These are phyloP conservation scores for Cynocephalus volans DNA, from an alignment of 2,113 vertebrate species.

Conservation along the genomic window DNA sequence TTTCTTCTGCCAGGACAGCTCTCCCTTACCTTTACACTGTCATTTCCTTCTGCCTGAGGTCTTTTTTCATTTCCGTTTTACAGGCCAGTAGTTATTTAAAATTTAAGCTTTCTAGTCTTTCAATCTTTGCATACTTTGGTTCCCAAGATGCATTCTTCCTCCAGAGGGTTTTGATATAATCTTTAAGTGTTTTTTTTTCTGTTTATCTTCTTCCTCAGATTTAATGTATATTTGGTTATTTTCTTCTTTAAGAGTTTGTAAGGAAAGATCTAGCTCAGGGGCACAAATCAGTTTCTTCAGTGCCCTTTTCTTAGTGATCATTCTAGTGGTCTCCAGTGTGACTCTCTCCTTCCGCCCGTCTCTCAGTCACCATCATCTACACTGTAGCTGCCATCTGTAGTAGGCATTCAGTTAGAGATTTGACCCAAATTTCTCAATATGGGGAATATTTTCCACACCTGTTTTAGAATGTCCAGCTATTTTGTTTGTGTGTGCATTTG, in stretches of 20 bases:
- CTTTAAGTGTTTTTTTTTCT: not conserved
- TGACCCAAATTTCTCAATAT: not conserved
- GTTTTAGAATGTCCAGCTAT: not conserved
- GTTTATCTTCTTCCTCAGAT: not conserved
- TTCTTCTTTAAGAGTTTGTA: conserved; percentile 21
- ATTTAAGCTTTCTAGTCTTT: not conserved
- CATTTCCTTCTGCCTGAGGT: not conserved
- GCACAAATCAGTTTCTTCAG: not conserved
- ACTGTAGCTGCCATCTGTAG: not conserved
- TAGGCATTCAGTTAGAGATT: not conserved
- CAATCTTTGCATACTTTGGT: not conserved
- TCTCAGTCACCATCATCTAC: not conserved
- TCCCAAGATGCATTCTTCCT: not conserved
- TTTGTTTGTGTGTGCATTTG: not conserved
- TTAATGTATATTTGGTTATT: not conserved
- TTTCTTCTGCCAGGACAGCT: not conserved
- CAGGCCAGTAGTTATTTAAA: not conserved
- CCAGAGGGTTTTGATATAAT: not conserved
- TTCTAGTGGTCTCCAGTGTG: not conserved
- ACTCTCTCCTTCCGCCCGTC: not conserved
- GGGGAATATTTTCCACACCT: not conserved
- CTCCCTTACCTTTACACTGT: not conserved
- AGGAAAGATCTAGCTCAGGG: not conserved
- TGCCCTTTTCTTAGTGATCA: not conserved
- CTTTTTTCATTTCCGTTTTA: not conserved